phyloP scores from a whole-genome alignment of 2,888 invertebrate species.

The Trichacis sp. region DNA sequence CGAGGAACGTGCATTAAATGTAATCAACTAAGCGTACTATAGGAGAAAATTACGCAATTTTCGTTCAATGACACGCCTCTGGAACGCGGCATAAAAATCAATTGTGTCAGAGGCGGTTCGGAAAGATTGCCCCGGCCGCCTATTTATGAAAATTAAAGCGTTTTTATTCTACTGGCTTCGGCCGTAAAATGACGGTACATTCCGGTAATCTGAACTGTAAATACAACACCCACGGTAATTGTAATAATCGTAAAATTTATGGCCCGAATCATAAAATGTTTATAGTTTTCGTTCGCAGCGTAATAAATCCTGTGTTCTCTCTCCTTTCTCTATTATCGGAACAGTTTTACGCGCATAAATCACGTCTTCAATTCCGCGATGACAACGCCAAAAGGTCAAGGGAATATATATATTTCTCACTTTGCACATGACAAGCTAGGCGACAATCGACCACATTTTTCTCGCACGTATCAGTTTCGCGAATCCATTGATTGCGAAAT shows the following conservation, averaged over 20 bases:
- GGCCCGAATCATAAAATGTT: conserved; percentile 2
- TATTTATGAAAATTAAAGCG: background rate
- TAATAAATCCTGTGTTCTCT: background rate
- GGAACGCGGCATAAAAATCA: background rate
- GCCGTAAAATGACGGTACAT: conserved; percentile 1
- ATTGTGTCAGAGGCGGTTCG: background rate
- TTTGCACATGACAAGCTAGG: background rate
- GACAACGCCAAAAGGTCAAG: conserved; percentile 1
- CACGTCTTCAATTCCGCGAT: background rate
- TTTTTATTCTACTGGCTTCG: background rate
- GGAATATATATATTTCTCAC: conserved; percentile 3
- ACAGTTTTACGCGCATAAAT: background rate
- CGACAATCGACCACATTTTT: background rate
- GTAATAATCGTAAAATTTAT: conserved; percentile 6
- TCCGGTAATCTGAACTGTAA: conserved; percentile 6
- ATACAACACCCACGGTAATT: conserved; percentile 6
- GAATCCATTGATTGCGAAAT: too few relatives aligned
- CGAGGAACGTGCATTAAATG: conserved; percentile 1
- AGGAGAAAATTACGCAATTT: background rate
- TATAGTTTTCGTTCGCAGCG: conserved; percentile 3
- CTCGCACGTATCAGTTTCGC: too few relatives aligned
- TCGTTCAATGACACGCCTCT: background rate
- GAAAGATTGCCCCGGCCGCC: background rate
- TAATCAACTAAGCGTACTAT: conserved; percentile 1
- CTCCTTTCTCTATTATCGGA: conserved; percentile 1